Conservation (phyloP, 2,888 invertebrate species). For the Hypomecis punctinalis region DNA sequence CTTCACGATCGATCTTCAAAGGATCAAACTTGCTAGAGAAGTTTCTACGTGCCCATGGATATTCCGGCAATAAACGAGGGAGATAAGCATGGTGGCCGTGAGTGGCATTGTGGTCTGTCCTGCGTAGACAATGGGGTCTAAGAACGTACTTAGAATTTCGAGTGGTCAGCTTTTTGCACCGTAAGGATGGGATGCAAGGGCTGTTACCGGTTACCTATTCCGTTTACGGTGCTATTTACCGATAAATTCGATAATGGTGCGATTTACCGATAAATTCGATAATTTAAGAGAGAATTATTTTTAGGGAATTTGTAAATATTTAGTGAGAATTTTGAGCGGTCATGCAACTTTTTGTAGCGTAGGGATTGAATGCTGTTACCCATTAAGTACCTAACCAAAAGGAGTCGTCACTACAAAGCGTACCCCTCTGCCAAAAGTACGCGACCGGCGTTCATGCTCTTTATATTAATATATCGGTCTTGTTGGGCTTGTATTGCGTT, state of each 20-base stretch:
- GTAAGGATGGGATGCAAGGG: conserved; percentile 30
- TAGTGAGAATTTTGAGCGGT: too few relatives aligned
- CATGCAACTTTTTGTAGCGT: too few relatives aligned
- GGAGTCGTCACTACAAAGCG: too few relatives aligned
- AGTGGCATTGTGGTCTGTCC: conserved; percentile 56
- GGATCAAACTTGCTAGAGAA: not conserved
- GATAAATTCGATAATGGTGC: not conserved
- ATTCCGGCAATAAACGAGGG: conserved; percentile 47
- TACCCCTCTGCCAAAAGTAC: too few relatives aligned
- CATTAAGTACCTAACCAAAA: too few relatives aligned
- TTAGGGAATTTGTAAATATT: too few relatives aligned
- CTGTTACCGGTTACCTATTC: not conserved
- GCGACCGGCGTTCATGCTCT: too few relatives aligned
- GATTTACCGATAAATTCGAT: too few relatives aligned
- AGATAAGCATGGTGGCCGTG: conserved; percentile 57
- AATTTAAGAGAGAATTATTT: too few relatives aligned
- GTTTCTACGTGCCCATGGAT: conserved; percentile 35
- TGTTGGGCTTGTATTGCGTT: too few relatives aligned
- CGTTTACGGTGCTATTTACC: not conserved
- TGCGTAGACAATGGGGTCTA: conserved; percentile 64
- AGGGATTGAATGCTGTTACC: too few relatives aligned
- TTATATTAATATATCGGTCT: too few relatives aligned
- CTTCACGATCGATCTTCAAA: not conserved
- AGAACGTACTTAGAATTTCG: conserved; percentile 63
- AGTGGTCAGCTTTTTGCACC: conserved; percentile 73